These are phyloP conservation scores for Selenia dentaria DNA, from an alignment of 2,888 invertebrate species.

Conservation along the genomic window DNA sequence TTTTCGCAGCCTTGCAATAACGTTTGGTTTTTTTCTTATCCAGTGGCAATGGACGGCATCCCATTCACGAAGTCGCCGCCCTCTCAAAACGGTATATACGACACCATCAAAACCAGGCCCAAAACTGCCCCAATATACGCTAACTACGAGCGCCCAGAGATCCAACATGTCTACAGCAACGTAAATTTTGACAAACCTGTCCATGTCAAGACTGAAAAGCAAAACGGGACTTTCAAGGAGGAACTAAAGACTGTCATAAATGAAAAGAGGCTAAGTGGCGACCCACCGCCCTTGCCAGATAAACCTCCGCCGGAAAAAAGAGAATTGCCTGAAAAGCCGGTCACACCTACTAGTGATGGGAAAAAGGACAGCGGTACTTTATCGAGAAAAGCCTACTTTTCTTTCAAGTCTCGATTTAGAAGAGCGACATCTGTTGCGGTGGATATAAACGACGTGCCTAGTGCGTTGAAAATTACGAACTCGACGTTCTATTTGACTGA, in stretches of 20 bases:
- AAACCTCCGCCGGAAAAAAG: constrained; percentile 44
- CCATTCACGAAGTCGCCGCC: constrained; percentile 59
- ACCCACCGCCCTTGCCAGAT: constrained; percentile 68
- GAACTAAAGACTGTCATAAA: constrained; percentile 69
- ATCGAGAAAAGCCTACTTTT: constrained; percentile 78
- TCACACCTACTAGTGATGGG: constrained; percentile 64
- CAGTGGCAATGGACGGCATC: constrained; percentile 77
- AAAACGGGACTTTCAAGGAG: constrained; percentile 65
- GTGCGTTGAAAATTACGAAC: constrained; percentile 83
- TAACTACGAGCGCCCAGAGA: constrained; percentile 62
- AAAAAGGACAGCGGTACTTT: constrained; percentile 72
- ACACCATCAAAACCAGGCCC: constrained; percentile 39
- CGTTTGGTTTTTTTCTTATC: constrained; percentile 33
- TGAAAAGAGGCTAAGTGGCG: constrained; percentile 66
- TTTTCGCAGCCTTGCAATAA: too few species aligned
- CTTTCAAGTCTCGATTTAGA: constrained; percentile 86
- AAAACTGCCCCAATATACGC: constrained; percentile 64
- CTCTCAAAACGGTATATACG: constrained; percentile 59
- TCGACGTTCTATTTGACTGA: constrained; percentile 90
- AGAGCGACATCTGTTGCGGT: constrained; percentile 84
- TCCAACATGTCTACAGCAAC: constrained; percentile 62
- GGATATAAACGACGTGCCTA: constrained; percentile 81
- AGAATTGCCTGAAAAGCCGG: constrained; percentile 54
- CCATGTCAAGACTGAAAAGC: constrained; percentile 64
- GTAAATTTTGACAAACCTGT: constrained; percentile 60